phyloP scores from a whole-genome alignment of 2,113 vertebrate genomes.

The Anoplopoma fimbria region DNA sequence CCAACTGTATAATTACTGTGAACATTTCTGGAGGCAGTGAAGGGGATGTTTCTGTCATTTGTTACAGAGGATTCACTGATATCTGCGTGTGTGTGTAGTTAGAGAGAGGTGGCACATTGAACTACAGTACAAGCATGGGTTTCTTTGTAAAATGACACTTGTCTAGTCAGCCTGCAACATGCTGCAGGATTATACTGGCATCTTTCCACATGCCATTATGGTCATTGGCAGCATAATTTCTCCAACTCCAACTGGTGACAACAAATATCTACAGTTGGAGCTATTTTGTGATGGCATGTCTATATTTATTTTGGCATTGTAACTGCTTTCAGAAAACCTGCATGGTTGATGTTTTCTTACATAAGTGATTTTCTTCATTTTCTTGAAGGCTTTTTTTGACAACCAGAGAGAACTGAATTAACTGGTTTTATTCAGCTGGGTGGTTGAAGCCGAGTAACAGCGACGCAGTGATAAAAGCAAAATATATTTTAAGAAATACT shows the following conservation, averaged over 20 bases:
- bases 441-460: neutral
- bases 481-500: neutral
- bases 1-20: constrained; percentile 51
- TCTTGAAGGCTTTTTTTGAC: neutral
- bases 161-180: constrained; percentile 30
- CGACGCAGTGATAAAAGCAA: neutral
- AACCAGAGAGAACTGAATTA: neutral
- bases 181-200: constrained; percentile 13
- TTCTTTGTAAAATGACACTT: constrained; percentile 15
- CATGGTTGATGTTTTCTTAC: constrained; percentile 14
- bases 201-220: neutral
- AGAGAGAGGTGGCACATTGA: neutral
- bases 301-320: constrained; percentile 5
- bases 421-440: too few relatives aligned
- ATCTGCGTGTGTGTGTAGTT: constrained; percentile 7
- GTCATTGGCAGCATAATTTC: neutral
- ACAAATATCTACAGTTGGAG: constrained; percentile 12
- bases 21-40: constrained; percentile 41
- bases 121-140: neutral
- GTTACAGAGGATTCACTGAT: constrained; percentile 16
- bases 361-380: neutral
- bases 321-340: neutral
- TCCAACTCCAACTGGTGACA: neutral
- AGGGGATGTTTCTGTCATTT: constrained; percentile 42
- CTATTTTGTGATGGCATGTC: constrained; percentile 1